phyloP scores from a whole-genome alignment of 2,888 invertebrate species.

The Orthosia cruda region DNA sequence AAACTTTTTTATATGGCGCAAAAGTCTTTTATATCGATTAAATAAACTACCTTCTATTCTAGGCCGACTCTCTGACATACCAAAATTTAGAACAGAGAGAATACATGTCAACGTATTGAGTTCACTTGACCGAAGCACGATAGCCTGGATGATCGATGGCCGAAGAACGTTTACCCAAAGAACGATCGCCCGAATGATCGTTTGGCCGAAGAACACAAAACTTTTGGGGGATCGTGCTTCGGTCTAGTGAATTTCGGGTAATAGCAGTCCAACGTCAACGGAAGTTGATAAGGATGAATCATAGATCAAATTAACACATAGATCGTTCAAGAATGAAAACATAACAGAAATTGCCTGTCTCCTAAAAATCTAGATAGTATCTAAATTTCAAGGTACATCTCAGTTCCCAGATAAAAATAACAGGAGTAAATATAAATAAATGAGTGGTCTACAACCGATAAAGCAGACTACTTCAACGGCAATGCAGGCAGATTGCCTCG shows the following conservation, averaged over 20 bases:
- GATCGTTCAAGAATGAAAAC: neutral
- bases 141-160: no score
- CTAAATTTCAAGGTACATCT: constrained; percentile 3
- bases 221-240: no score
- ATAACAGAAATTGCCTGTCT: neutral
- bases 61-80: neutral
- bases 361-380: neutral
- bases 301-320: neutral
- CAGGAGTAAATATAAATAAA: constrained; percentile 63
- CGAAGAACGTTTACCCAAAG: no score
- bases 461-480: constrained; percentile 84
- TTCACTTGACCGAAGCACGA: no score
- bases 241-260: no score
- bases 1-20: neutral
- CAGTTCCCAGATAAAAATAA: constrained; percentile 38
- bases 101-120: neutral
- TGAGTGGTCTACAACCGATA: constrained; percentile 72
- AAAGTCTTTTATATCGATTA: neutral
- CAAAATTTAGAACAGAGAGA: neutral
- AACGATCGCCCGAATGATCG: no score
- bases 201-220: no score
- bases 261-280: no score
- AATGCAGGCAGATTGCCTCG: constrained; percentile 85
- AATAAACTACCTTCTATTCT: no score
- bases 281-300: no score